Conservation (phyloP, 37 sponge, comb jelly and placozoan genomes). For the Spongilla lacustris region DNA sequence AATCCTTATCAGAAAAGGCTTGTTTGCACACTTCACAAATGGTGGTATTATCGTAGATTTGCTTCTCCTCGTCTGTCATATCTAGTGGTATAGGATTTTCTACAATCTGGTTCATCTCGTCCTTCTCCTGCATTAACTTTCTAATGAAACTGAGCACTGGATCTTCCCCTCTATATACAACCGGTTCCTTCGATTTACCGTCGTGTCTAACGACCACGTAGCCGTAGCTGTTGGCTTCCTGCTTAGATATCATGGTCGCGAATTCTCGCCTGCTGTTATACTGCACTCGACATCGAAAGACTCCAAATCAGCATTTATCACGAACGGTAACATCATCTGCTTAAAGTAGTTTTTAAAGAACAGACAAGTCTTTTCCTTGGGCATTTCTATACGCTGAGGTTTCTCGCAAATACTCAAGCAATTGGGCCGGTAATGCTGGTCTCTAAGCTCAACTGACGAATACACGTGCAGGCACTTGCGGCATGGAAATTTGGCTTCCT, state of each 20-base stretch:
- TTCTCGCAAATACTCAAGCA: not conserved
- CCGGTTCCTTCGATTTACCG: not conserved
- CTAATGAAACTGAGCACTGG: not conserved
- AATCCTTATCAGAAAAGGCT: not conserved
- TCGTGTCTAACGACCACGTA: not conserved
- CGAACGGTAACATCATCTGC: not conserved
- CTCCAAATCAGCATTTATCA: not conserved
- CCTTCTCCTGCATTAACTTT: not conserved
- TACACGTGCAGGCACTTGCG: not conserved
- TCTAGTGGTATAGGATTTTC: not conserved
- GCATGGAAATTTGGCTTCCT: not conserved
- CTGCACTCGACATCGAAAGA: not conserved
- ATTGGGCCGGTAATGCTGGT: not conserved
- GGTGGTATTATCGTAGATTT: too few relatives aligned
- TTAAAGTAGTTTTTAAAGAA: not conserved
- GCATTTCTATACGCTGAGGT: not conserved
- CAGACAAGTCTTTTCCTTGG: not conserved
- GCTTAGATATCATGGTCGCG: not conserved
- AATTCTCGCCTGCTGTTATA: not conserved
- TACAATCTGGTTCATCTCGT: not conserved
- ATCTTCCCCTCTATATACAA: not conserved
- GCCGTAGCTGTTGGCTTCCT: not conserved
- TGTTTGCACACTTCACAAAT: too few relatives aligned
- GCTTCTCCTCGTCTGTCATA: not conserved
- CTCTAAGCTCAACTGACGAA: not conserved